phyloP scores from a whole-genome alignment of 53 echinoderm and acorn worm species.

The Mesocentrotus franciscanus region DNA sequence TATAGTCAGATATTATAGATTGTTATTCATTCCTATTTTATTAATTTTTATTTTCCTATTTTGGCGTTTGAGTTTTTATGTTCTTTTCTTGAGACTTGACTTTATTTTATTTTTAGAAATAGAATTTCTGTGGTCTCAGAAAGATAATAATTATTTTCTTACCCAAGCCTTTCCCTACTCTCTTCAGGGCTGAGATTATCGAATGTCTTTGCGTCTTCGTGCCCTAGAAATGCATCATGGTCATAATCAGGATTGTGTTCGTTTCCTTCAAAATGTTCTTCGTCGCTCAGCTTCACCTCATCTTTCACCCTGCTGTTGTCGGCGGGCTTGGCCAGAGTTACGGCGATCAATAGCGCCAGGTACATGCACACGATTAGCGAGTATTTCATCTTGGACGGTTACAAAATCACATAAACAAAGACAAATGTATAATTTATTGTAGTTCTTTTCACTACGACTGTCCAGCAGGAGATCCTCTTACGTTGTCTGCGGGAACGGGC shows the following conservation, averaged over 20 bases:
- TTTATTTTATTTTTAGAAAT: too few relatives aligned
- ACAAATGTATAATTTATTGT: slow-evolving; percentile 5
- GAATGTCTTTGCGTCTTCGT: slow-evolving; percentile 91
- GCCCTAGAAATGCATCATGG: slow-evolving; percentile 95
- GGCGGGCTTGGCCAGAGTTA: slow-evolving; percentile 67
- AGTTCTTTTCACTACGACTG: not conserved
- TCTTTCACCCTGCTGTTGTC: slow-evolving; percentile 78
- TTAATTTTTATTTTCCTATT: too few relatives aligned
- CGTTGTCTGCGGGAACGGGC: slow-evolving; percentile 21
- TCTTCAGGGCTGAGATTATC: slow-evolving; percentile 90
- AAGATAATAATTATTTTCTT: not conserved
- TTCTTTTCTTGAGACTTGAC: too few relatives aligned
- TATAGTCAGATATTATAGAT: too few relatives aligned
- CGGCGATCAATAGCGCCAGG: slow-evolving; percentile 64
- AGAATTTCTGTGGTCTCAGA: too few relatives aligned
- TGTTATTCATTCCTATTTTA: too few relatives aligned
- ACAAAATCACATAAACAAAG: not conserved
- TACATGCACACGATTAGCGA: slow-evolving; percentile 51
- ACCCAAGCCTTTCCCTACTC: slow-evolving; percentile 80
- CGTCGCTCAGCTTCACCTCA: slow-evolving; percentile 75
- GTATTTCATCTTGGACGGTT: slow-evolving; percentile 45
- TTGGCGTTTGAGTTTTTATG: too few relatives aligned
- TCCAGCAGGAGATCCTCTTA: not conserved
- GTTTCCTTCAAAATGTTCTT: slow-evolving; percentile 82
- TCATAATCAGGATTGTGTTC: slow-evolving; percentile 93